Base-by-base conservation (phyloP, 2,797 vertebrate species). In the Calcarius lapponicus region DNA sequence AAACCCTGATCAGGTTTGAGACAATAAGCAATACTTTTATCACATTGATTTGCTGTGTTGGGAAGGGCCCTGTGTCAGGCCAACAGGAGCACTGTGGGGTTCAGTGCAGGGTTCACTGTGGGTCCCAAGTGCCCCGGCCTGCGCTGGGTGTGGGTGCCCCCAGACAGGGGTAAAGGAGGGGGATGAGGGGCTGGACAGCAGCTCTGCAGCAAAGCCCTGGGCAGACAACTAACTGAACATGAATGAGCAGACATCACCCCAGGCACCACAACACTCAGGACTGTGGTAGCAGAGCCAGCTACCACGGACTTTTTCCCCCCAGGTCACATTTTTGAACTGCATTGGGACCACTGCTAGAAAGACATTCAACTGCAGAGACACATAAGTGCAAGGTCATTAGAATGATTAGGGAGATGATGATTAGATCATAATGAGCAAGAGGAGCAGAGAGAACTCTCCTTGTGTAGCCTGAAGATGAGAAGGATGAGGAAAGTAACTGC, bases 1-100 rank as follows among this genome's bases (percentile, higher is more conserved):
- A 0, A 8, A 1, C 4, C 32, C 17, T 29, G 0, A 56, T 40
- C 9, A 28, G 16, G 24, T 82, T 58, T 70, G 71, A 80, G 51
- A 73, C 5, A 76, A 70, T 32, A 79, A n/a, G 25, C 31, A 51
- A 6, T 17, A 36, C 36, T 36, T 36, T 5, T n/a, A 19, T 66
- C 36, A 16, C 34, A 43, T 1, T 32, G 53, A 36, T 32, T 38
- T 60, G 4, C 40, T 74, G 24, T 45, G 36, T 31, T 38, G 57
- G 67, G 70, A 64, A 67, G 70, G 28, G 29, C 6, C 48, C 36
- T 0, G 0, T 40, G 58, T 24, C 51, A 58, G 43, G 36, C 25
- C 57, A 75, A 17, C 29, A 29, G 71, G 20, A 82, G 29, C 25
- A 8, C 11, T 18, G 6, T 8, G 65, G 26, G 10, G 60, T 43